Evolutionary conservation across 1,140 invertebrate genomes (phyloP).

Genomic region (Diachasma alloeum): DNA sequence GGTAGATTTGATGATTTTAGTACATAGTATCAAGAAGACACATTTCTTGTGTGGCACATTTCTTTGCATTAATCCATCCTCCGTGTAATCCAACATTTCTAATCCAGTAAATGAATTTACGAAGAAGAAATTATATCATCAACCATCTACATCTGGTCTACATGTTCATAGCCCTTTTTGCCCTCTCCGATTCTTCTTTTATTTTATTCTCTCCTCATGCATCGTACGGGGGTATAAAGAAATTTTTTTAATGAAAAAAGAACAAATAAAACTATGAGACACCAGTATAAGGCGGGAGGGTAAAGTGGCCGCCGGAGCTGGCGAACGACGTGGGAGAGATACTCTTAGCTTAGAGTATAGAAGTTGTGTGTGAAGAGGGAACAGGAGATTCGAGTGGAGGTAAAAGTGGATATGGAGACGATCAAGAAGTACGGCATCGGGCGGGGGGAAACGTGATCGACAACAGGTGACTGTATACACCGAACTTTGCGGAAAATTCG

Average conservation of each 20-base stretch:
- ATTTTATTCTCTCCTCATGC: not conserved
- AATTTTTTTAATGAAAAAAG: not conserved
- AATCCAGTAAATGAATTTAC: not conserved
- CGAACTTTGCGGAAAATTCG: not conserved
- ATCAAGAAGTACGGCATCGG: not conserved
- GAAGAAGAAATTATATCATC: slow-evolving; percentile 20
- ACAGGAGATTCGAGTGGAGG: slow-evolving; percentile 7
- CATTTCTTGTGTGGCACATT: too few relatives aligned
- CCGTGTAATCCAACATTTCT: not conserved
- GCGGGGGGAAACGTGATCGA: not conserved
- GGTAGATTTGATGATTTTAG: not conserved
- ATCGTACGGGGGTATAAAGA: not conserved
- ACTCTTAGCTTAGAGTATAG: not conserved
- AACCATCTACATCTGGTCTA: slow-evolving; percentile 26
- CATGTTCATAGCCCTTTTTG: slow-evolving; percentile 6
- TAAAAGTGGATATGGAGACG: not conserved
- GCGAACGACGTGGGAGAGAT: slow-evolving; percentile 25
- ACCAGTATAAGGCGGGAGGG: slow-evolving; percentile 23
- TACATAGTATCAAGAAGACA: too few relatives aligned
- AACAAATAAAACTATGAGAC: slow-evolving; percentile 12
- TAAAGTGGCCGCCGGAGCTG: slow-evolving; percentile 15
- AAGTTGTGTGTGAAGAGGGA: not conserved
- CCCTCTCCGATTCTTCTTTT: not conserved
- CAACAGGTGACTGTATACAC: not conserved
- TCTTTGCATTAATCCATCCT: too few relatives aligned